A percentile compares a stretch with the other conserved stretches of the same genome.
Conservation (phyloP, 53 echinoderm and acorn worm genomes). For the Crossaster papposus region DNA sequence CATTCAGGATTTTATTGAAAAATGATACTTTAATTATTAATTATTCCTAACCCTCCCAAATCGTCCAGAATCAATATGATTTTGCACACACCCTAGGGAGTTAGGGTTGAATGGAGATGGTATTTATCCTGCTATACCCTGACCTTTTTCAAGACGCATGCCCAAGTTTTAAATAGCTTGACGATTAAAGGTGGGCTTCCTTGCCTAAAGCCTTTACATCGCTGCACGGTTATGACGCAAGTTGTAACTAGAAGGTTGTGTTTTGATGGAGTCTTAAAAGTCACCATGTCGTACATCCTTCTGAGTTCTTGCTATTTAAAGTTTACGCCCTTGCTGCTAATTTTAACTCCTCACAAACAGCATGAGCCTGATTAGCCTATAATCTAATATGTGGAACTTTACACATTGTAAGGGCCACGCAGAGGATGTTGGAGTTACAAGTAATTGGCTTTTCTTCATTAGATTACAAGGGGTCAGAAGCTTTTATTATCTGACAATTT, state of each 20-base stretch:
- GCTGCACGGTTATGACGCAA: background rate
- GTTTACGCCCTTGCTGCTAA: background rate
- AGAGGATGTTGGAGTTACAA: constrained; percentile 1
- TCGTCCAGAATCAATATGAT: no score
- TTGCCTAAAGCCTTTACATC: background rate
- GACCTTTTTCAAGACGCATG: no score
- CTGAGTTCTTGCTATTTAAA: background rate
- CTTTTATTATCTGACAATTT: constrained; percentile 1
- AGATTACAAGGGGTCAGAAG: background rate
- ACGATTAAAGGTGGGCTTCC: no score
- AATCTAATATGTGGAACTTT: background rate
- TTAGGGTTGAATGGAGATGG: no score
- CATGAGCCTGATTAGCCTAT: background rate
- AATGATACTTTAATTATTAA: no score
- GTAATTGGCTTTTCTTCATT: constrained; percentile 20
- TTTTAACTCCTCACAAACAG: background rate
- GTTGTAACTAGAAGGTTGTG: background rate
- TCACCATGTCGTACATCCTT: background rate
- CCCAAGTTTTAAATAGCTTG: no score
- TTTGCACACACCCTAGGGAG: no score
- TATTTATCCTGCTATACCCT: no score
- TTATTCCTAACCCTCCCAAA: no score
- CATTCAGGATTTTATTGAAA: no score
- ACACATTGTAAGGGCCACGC: background rate
- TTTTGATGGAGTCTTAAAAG: background rate